phyloP scores from a whole-genome alignment of 30 jellyfish, hydroid and myxozoan species.

The Catostylus mosaicus region DNA sequence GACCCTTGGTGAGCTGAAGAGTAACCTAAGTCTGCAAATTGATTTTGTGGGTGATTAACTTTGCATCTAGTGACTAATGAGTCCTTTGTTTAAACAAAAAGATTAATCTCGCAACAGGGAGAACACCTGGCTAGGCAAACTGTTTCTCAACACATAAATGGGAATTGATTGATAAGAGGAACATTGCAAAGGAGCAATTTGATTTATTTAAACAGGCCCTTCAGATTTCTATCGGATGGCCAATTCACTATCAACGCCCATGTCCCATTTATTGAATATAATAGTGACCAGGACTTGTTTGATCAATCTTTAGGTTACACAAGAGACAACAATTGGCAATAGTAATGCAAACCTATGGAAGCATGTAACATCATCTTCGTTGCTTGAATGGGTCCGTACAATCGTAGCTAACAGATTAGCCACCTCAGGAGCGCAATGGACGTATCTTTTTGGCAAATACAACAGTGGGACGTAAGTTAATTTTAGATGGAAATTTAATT shows the following conservation, averaged over 20 bases:
- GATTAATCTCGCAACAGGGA: no score
- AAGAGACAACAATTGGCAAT: constrained; percentile 97
- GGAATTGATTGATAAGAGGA: no score
- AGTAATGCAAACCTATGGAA: constrained; percentile 81
- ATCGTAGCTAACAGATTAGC: constrained; percentile 96
- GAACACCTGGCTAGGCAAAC: no score
- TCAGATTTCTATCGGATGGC: no score
- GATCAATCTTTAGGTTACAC: constrained; percentile 74
- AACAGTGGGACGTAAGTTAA: constrained; percentile 94
- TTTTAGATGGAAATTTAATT: background rate
- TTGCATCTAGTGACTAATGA: constrained; percentile 80
- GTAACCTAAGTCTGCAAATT: background rate
- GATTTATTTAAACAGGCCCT: no score
- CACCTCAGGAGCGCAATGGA: constrained; percentile 77
- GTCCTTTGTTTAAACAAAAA: no score
- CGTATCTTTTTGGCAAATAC: constrained; percentile 77
- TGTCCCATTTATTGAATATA: no score
- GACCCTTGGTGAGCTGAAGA: no score
- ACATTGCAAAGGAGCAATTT: no score
- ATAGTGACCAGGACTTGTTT: no score
- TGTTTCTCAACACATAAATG: no score
- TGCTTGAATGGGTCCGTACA: constrained; percentile 88
- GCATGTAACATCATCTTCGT: constrained; percentile 62
- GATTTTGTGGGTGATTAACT: constrained; percentile 73
- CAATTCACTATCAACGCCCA: no score